These are phyloP conservation scores for Cryptoleucopteryx plumbea DNA, from an alignment of 2,113 vertebrate genomes.

Conservation along the genomic window DNA sequence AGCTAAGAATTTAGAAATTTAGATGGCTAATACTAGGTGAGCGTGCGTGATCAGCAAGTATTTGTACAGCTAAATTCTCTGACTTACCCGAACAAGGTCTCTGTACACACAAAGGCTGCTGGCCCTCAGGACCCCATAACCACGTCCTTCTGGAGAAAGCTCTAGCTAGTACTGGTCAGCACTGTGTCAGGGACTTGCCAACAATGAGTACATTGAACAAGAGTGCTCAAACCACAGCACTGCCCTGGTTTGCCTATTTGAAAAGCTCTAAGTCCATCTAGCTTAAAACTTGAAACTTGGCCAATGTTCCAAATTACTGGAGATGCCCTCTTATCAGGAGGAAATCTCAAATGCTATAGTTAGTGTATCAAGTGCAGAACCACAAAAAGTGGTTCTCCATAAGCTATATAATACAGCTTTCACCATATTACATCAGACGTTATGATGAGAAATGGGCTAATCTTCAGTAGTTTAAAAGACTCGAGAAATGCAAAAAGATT, in stretches of 20 bases:
- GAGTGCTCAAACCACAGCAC: background rate
- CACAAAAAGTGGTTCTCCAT: background rate
- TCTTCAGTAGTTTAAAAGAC: background rate
- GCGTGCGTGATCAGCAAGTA: background rate
- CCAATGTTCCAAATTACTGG: background rate
- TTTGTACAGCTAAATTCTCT: background rate
- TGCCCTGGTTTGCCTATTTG: background rate
- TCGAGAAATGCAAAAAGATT: background rate
- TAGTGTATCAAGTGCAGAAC: background rate
- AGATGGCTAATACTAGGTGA: background rate
- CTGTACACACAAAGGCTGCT: background rate
- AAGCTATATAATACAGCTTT: background rate
- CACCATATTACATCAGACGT: background rate
- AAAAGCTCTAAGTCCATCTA: background rate
- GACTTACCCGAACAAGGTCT: background rate
- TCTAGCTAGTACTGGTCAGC: background rate
- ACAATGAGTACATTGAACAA: background rate
- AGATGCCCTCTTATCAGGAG: background rate
- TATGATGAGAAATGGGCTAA: background rate
- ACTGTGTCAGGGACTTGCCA: background rate
- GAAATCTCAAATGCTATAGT: background rate
- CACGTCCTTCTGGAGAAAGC: background rate
- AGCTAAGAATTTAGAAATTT: background rate
- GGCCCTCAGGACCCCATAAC: background rate
- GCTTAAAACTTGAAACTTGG: background rate